Conservation (phyloP, 2,888 invertebrate species). For the Thereva nobilitata region DNA sequence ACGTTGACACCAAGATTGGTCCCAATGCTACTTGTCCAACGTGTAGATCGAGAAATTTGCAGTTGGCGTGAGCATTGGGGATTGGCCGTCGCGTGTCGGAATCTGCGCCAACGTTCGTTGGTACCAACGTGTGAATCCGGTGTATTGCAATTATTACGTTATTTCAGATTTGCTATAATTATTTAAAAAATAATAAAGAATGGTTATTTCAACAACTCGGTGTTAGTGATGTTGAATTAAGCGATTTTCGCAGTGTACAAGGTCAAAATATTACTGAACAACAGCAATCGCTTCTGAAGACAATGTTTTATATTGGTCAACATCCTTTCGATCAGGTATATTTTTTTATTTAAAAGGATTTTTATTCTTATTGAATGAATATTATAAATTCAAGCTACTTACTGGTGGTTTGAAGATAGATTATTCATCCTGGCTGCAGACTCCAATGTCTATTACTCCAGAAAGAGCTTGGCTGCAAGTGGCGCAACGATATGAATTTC, state of each 20-base stretch:
- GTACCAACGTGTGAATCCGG: no score
- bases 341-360: background rate
- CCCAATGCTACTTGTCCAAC: no score
- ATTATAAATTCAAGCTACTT: slow-evolving; percentile 51
- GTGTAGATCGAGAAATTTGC: no score
- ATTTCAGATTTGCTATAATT: slow-evolving; percentile 69
- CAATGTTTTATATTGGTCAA: slow-evolving; percentile 80
- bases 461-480: slow-evolving; percentile 59
- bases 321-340: slow-evolving; percentile 75
- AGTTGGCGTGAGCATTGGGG: no score
- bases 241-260: slow-evolving; percentile 53
- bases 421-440: slow-evolving; percentile 58
- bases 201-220: slow-evolving; percentile 68
- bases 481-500: slow-evolving; percentile 59
- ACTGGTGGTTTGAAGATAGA: slow-evolving; percentile 60
- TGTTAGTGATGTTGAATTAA: slow-evolving; percentile 53
- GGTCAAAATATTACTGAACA: slow-evolving; percentile 55
- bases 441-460: slow-evolving; percentile 58
- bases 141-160: slow-evolving; percentile 16
- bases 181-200: slow-evolving; percentile 69
- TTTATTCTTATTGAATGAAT: slow-evolving; percentile 3
- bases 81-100: background rate
- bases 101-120: no score
- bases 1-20: no score
- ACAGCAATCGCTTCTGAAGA: slow-evolving; percentile 66